A percentile compares a stretch with the other conserved stretches of the same genome.
Conservation (phyloP, 2,888 invertebrate genomes). For the Drosophila robusta region DNA sequence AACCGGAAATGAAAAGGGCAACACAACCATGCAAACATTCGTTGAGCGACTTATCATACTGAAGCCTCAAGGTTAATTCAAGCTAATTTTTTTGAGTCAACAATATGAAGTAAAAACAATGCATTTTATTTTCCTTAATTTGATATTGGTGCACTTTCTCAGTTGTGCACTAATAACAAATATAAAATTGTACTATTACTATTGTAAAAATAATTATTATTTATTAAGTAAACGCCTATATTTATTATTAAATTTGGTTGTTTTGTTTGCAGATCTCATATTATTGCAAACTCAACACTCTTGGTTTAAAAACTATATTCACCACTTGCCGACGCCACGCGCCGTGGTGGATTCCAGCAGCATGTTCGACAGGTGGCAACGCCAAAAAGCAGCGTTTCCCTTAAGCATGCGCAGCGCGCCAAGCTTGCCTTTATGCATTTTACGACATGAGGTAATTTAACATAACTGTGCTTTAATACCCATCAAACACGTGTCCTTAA, state of each 20-base stretch:
- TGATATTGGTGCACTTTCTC: too few species aligned
- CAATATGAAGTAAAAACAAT: neutral
- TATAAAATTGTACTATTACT: too few species aligned
- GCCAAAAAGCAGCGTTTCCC: neutral
- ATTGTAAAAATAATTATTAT: too few species aligned
- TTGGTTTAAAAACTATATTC: neutral
- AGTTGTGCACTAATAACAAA: too few species aligned
- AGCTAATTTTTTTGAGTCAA: neutral
- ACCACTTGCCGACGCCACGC: neutral
- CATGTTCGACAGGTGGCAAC: conserved; percentile 1
- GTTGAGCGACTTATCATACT: conserved; percentile 28
- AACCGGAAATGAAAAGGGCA: conserved; percentile 61
- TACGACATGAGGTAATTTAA: neutral
- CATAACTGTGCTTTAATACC: neutral
- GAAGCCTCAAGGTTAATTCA: conserved; percentile 13
- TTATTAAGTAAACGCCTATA: too few species aligned
- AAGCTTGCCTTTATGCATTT: neutral
- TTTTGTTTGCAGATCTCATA: too few species aligned
- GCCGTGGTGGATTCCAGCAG: neutral
- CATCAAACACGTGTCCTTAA: neutral
- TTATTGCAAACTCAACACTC: too few species aligned
- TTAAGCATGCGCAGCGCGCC: conserved; percentile 9
- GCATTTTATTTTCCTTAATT: too few species aligned
- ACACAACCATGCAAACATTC: conserved; percentile 12
- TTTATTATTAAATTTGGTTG: too few species aligned